These are phyloP conservation scores for Drosophila kikkawai DNA, from an alignment of 1,140 invertebrate genomes.

Conservation along the genomic window DNA sequence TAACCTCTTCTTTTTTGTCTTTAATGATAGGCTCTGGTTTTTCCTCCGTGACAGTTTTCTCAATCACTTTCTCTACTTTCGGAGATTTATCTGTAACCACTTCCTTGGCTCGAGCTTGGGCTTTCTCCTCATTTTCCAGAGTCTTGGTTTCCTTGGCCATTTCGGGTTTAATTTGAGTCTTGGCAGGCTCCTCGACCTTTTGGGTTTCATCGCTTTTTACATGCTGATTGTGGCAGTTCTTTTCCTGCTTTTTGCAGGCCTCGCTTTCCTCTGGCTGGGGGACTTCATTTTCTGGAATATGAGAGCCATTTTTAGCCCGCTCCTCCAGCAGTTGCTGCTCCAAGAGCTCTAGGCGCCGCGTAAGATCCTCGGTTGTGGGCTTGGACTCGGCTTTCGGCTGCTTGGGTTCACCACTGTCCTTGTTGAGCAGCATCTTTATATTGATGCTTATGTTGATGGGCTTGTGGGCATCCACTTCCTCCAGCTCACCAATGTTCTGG, in stretches of 20 bases:
- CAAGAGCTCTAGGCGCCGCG: conserved; percentile 56
- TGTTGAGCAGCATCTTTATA: conserved; percentile 79
- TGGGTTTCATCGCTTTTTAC: conserved; percentile 57
- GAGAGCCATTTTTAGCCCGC: conserved; percentile 52
- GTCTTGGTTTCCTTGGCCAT: conserved; percentile 67
- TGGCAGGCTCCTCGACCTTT: conserved; percentile 26
- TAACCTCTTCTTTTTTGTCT: background rate
- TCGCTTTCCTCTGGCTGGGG: conserved; percentile 27
- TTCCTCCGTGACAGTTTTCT: background rate
- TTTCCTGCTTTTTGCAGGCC: conserved; percentile 38
- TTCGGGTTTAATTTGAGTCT: conserved; percentile 39
- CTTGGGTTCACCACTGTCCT: conserved; percentile 50
- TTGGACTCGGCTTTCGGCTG: conserved; percentile 33
- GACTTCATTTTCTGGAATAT: conserved; percentile 9
- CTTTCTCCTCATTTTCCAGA: conserved; percentile 64
- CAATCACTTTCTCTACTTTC: conserved; percentile 11
- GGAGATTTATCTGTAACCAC: conserved; percentile 3
- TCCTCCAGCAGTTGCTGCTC: conserved; percentile 67
- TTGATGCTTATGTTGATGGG: conserved; percentile 83
- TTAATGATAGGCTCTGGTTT: background rate
- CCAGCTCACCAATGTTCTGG: conserved; percentile 69
- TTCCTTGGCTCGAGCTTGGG: conserved; percentile 42
- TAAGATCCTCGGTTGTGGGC: conserved; percentile 64
- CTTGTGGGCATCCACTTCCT: conserved; percentile 64
- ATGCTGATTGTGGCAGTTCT: conserved; percentile 59